Percentiles rank a stretch among this genome's conserved stretches.
phyloP scores from a whole-genome alignment of 2,888 invertebrate species.

The Drosophila rubida region DNA sequence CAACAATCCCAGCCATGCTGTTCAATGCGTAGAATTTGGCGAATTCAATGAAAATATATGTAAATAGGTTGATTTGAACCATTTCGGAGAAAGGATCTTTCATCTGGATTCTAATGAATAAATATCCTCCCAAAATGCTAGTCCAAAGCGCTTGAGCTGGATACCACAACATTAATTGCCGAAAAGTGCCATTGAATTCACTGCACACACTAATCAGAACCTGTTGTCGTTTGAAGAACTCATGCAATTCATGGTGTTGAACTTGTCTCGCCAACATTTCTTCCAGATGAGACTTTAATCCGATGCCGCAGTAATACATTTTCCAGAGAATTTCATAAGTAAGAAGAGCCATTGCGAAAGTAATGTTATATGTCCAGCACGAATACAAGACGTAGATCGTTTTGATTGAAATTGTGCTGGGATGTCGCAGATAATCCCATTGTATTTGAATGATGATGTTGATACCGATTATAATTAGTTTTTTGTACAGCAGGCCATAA shows the following conservation, averaged over 20 bases:
- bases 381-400: background rate
- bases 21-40: conserved; percentile 7
- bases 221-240: background rate
- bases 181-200: conserved; percentile 6
- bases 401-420: too few relatives aligned
- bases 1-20: conserved; percentile 1
- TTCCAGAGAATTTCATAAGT: conserved; percentile 15
- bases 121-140: background rate
- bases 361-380: background rate
- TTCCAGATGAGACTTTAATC: background rate
- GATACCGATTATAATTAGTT: background rate
- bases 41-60: background rate
- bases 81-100: background rate
- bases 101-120: background rate
- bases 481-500: background rate
- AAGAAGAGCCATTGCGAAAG: background rate
- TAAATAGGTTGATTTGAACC: background rate
- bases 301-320: background rate
- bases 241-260: background rate
- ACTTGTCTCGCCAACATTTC: background rate
- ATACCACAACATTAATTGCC: conserved; percentile 6
- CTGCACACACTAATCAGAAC: background rate
- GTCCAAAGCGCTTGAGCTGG: background rate
- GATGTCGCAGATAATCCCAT: background rate
- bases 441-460: background rate